phyloP scores from a whole-genome alignment of 2,113 vertebrate genomes.

The Archocentrus centrarchus region DNA sequence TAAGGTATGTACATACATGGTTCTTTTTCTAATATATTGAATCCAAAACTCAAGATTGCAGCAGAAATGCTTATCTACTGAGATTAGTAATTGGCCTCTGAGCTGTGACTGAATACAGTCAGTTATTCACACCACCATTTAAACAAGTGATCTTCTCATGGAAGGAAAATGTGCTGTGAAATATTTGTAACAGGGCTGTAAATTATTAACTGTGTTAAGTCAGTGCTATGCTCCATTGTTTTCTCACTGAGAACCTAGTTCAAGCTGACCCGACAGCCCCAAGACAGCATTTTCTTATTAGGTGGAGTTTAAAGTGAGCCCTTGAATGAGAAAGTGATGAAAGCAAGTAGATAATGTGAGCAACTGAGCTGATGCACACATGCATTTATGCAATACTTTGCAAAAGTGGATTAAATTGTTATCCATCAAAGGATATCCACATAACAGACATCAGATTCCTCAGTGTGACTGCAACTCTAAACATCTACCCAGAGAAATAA shows the following conservation, averaged over 20 bases:
- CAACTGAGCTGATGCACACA: background rate
- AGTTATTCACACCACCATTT: background rate
- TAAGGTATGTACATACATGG: background rate
- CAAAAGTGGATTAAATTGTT: background rate
- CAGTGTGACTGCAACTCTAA: background rate
- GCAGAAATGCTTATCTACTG: background rate
- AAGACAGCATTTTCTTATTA: slow-evolving; percentile 15
- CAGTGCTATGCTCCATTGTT: slow-evolving; percentile 35
- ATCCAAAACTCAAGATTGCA: background rate
- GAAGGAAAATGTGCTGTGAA: slow-evolving; percentile 43
- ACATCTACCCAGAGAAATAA: background rate
- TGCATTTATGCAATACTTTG: background rate
- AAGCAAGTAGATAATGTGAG: background rate
- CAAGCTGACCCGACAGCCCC: slow-evolving; percentile 27
- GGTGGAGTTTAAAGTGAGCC: slow-evolving; percentile 40
- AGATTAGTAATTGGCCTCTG: background rate
- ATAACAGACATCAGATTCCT: background rate
- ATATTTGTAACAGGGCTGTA: slow-evolving; percentile 49
- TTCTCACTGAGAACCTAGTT: slow-evolving; percentile 24
- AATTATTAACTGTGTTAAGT: slow-evolving; percentile 59
- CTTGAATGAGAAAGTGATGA: slow-evolving; percentile 24
- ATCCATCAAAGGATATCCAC: background rate
- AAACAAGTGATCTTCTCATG: slow-evolving; percentile 32
- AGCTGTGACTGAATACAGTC: background rate
- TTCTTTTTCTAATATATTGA: slow-evolving; percentile 13